Percentiles rank a stretch among this genome's conserved stretches.
phyloP scores from a whole-genome alignment of 1,140 invertebrate genomes.

The Philaenus spumarius region DNA sequence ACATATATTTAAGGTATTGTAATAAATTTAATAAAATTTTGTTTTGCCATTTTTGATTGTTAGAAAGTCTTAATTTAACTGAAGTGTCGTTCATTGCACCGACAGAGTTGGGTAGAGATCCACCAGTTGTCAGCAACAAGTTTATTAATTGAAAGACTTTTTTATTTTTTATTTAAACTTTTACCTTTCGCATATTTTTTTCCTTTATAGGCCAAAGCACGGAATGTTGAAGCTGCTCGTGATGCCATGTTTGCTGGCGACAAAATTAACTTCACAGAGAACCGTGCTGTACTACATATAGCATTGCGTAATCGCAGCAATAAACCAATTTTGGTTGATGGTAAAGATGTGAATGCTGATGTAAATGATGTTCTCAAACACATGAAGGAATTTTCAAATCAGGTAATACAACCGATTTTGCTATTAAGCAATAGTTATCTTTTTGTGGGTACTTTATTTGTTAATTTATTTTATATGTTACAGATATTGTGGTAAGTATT shows the following conservation, averaged over 20 bases:
- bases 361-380: conserved; percentile 88
- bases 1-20: too few species aligned
- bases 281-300: conserved; percentile 89
- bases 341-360: conserved; percentile 89
- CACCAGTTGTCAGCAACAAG: background rate
- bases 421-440: too few species aligned
- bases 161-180: background rate
- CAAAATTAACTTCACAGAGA: conserved; percentile 98
- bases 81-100: background rate
- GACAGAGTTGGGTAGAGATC: background rate
- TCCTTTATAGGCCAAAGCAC: conserved; percentile 58
- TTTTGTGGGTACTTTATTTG: too few species aligned
- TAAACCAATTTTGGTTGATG: conserved; percentile 73
- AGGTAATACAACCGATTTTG: conserved; percentile 47
- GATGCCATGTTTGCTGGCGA: conserved; percentile 92
- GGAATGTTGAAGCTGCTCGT: conserved; percentile 78
- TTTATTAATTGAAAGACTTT: background rate
- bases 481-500: too few species aligned
- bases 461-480: too few species aligned
- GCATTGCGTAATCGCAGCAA: conserved; percentile 86
- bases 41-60: background rate
- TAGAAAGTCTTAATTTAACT: background rate
- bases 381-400: conserved; percentile 88
- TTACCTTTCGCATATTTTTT: background rate
- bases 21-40: background rate